These are phyloP conservation scores for Poecilia picta DNA, from an alignment of 2,797 vertebrate species.

Conservation along the genomic window DNA sequence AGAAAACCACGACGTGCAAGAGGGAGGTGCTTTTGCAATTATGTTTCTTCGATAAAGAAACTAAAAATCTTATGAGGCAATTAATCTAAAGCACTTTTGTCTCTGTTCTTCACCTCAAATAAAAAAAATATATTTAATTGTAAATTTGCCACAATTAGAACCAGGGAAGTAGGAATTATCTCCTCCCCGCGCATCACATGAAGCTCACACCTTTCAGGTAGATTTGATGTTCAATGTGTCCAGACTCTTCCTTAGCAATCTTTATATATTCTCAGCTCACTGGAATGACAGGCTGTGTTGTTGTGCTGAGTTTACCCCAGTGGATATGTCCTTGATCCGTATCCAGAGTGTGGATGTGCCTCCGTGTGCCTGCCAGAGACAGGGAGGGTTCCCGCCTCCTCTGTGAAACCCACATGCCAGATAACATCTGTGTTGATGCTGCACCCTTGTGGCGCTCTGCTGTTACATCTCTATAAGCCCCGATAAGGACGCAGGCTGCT, in stretches of 20 bases:
- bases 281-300: conserved; percentile 47
- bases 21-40: conserved; percentile 18
- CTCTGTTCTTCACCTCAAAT: not conserved
- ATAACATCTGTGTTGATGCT: conserved; percentile 80
- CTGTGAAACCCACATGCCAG: conserved; percentile 54
- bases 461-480: conserved; percentile 69
- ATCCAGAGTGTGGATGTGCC: conserved; percentile 44
- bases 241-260: conserved; percentile 41
- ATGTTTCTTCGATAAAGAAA: conserved; percentile 10
- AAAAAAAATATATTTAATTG: not conserved
- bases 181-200: conserved; percentile 1
- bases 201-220: conserved; percentile 46
- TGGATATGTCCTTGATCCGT: conserved; percentile 67
- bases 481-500: conserved; percentile 61
- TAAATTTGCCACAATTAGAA: not conserved
- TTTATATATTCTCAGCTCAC: conserved; percentile 42
- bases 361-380: conserved; percentile 19
- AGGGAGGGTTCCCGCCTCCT: conserved; percentile 25
- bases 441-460: conserved; percentile 78
- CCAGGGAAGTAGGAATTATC: no score
- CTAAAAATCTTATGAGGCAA: conserved; percentile 8
- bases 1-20: conserved; percentile 12
- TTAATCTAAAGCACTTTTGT: conserved; percentile 1
- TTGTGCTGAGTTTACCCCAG: conserved; percentile 48
- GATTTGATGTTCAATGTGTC: conserved; percentile 32